These are phyloP conservation scores for Notarius quadriscutis DNA, from an alignment of 2,113 vertebrate genomes.

Conservation along the genomic window DNA sequence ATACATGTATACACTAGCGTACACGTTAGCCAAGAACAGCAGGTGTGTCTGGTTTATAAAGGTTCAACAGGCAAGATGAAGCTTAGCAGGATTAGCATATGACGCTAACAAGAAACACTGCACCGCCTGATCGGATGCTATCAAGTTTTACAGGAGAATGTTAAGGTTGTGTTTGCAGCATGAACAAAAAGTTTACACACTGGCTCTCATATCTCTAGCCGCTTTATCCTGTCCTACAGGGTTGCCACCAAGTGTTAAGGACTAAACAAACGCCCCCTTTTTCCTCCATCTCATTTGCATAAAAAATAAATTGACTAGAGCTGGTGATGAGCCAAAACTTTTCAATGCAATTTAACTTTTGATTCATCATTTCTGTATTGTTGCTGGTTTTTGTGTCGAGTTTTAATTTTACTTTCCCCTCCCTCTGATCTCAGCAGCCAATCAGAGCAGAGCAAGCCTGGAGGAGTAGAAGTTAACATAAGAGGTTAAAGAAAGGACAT, in stretches of 20 bases:
- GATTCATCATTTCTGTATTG: neutral
- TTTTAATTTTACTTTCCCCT: neutral
- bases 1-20: too few relatives aligned
- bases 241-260: neutral
- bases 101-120: slow-evolving; percentile 35
- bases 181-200: slow-evolving; percentile 11
- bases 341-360: neutral
- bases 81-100: neutral
- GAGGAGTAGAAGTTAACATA: neutral
- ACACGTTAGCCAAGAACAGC: neutral
- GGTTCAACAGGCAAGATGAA: neutral
- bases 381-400: neutral
- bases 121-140: slow-evolving; percentile 46
- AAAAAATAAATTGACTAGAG: neutral
- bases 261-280: neutral
- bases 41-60: neutral
- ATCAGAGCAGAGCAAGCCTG: neutral
- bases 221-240: too few relatives aligned
- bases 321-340: neutral
- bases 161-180: slow-evolving; percentile 42
- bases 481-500: neutral
- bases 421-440: neutral
- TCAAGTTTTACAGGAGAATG: slow-evolving; percentile 70
- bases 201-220: neutral
- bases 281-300: neutral